Evolutionary conservation across 2,888 invertebrate genomes (phyloP).

Genomic region (Mamestra brassicae): DNA sequence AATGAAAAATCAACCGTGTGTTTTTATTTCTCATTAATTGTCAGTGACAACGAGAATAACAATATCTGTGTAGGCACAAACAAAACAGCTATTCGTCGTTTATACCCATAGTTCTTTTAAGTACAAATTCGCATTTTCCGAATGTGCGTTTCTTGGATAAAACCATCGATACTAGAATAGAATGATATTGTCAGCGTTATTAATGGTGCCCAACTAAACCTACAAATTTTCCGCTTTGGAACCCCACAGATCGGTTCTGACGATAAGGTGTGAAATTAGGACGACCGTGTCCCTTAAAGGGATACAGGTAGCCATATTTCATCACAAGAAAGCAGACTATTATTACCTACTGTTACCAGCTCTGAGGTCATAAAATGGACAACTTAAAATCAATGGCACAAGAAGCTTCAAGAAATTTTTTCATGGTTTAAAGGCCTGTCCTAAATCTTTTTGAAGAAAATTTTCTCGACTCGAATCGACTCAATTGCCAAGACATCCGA

Average conservation of each 20-base stretch:
- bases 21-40: background rate
- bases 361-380: too few relatives aligned
- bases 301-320: background rate
- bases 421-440: too few relatives aligned
- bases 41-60: background rate
- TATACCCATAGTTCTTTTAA: background rate
- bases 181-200: conserved; percentile 1
- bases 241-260: conserved; percentile 3
- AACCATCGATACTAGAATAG: background rate
- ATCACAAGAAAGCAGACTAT: background rate
- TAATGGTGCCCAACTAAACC: conserved; percentile 7
- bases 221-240: conserved; percentile 7
- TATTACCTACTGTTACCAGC: background rate
- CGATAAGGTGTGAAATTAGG: conserved; percentile 22
- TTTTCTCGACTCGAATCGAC: background rate
- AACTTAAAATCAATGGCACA: too few relatives aligned
- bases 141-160: background rate
- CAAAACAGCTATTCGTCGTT: background rate
- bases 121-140: background rate
- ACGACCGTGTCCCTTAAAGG: background rate
- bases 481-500: too few relatives aligned
- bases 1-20: too few relatives aligned
- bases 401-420: too few relatives aligned
- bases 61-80: background rate
- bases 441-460: too few relatives aligned